Evolutionary conservation across 2,888 invertebrate species (phyloP), one percentile per base, ranked within the genome.

Genomic region (Ligdia adustata): DNA sequence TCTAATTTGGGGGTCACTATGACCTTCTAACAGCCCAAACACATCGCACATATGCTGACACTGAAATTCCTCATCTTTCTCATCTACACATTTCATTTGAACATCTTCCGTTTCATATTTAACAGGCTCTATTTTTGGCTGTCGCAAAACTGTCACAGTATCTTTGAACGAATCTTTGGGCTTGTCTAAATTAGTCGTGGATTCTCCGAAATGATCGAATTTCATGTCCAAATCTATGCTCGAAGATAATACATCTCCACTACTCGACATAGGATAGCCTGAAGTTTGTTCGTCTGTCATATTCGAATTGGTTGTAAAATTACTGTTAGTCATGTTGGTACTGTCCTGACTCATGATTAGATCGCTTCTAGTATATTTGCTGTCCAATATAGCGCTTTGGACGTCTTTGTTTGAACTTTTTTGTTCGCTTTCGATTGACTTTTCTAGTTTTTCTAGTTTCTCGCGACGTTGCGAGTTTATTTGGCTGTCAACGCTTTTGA

Each of bases 1-100:
- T 62, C 96, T 90, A 24, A 97, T 91, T 72, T 97, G 96, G 0
- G 96, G 97, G 80, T 97, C 97, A 31, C 89, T 82, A 76, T 97
- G 97, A 53, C 91, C 85, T 22, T 93, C 92, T 57, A 94, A 93
- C 18, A 94, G 76, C 18, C 69, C 55, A 55, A 96, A 86, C 11
- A 96, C 76, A 75, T 97, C 97, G 4, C 91, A 90, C 57, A 97
- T 87, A 63, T 91, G 91, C 69, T 95, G 95, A 61, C 65, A 81
- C 40, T 86, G 82, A 37, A 88, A 87, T 4, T 73, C 22, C 22
- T 5, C 18, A 18, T 22, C 71, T 9, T 44, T 60, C 5, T 67
- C 60, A 47, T 50, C 16, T 18, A 54, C 42, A 48, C 62, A 48
- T 49, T 66, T 45, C 22, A 66, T 50, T 18, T 73, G 68, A 0